Evolutionary conservation across 2,888 invertebrate species (phyloP).

Genomic region (Oscheius sp.): DNA sequence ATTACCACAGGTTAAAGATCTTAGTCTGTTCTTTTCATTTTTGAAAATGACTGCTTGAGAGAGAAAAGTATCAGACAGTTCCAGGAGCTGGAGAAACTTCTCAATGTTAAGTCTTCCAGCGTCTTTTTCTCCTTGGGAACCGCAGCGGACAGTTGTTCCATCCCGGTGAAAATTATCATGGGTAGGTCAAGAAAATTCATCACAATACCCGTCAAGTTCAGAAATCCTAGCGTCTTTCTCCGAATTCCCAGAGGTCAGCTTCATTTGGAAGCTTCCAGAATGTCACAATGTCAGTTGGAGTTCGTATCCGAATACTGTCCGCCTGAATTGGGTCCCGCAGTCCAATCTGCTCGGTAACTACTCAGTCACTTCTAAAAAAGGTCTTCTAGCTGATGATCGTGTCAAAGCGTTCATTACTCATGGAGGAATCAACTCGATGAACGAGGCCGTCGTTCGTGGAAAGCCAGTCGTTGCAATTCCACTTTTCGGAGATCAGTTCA

Average conservation of each 20-base stretch:
- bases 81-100: conserved; percentile 11
- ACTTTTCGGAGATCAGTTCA: conserved; percentile 26
- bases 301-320: not conserved
- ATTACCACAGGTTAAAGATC: too few relatives aligned
- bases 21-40: too few relatives aligned
- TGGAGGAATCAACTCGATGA: conserved; percentile 34
- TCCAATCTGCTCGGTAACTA: conserved; percentile 18
- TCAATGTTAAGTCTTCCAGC: not conserved
- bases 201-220: not conserved
- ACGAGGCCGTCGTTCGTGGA: conserved; percentile 19
- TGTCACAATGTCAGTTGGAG: conserved; percentile 15
- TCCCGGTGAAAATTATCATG: not conserved
- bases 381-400: conserved; percentile 22
- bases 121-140: conserved; percentile 31
- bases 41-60: too few relatives aligned
- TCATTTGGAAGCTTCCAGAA: conserved; percentile 16
- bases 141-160: not conserved
- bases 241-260: conserved; percentile 21
- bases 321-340: conserved; percentile 24
- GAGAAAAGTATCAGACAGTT: not conserved
- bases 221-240: conserved; percentile 9
- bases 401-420: conserved; percentile 24
- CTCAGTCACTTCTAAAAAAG: not conserved
- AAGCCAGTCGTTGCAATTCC: conserved; percentile 28
- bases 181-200: not conserved